These are phyloP conservation scores for Hylaeus anthracinus DNA, from an alignment of 1,140 invertebrate species.

Conservation along the genomic window DNA sequence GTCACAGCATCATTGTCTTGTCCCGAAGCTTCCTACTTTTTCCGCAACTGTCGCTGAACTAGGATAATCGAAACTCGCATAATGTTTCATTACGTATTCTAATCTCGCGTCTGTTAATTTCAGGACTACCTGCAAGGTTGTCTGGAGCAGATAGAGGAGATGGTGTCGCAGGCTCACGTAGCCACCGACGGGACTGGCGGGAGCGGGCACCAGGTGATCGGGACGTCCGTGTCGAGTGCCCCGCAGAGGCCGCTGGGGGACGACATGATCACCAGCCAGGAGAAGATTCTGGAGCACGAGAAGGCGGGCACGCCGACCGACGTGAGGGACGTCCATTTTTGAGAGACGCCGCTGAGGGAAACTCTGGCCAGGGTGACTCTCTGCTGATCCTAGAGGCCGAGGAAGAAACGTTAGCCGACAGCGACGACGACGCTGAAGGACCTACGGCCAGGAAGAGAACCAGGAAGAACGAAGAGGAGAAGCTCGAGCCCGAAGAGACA, in stretches of 20 bases:
- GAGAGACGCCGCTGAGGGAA: constrained; percentile 60
- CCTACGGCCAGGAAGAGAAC: background rate
- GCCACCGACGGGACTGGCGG: constrained; percentile 10
- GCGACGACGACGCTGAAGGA: constrained; percentile 25
- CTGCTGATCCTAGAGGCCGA: constrained; percentile 47
- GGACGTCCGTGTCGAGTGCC: constrained; percentile 31
- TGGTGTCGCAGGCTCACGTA: constrained; percentile 81
- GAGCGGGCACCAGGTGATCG: constrained; percentile 54
- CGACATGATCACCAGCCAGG: constrained; percentile 76
- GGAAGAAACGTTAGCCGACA: constrained; percentile 20
- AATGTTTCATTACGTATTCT: background rate
- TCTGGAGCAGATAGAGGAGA: constrained; percentile 87
- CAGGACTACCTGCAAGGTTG: constrained; percentile 89
- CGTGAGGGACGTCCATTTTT: constrained; percentile 88
- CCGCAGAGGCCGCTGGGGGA: constrained; percentile 73
- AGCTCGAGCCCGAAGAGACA: background rate
- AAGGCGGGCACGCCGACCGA: constrained; percentile 91
- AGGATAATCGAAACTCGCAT: too few relatives aligned
- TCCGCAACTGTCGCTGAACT: too few relatives aligned
- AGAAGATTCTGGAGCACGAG: constrained; percentile 83
- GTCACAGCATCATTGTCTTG: too few relatives aligned
- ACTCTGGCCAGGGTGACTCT: constrained; percentile 58
- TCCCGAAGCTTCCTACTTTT: too few relatives aligned
- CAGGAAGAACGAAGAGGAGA: background rate
- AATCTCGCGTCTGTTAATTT: constrained; percentile 19